Conservation (phyloP, 2,888 invertebrate species). For the Plusia festucae region DNA sequence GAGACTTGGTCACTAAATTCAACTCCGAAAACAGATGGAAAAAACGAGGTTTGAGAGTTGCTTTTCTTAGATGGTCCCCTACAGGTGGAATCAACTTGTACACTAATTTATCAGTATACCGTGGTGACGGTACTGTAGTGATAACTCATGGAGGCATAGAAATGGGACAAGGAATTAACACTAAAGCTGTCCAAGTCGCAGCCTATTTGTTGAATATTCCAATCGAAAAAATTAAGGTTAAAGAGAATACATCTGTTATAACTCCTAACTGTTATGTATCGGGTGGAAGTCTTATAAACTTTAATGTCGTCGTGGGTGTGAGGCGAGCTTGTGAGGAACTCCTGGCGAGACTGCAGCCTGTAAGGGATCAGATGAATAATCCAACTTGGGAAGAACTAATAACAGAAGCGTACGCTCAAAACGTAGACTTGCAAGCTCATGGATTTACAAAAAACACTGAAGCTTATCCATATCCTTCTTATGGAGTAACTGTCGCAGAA, state of each 20-base stretch:
- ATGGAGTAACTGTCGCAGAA: constrained; percentile 14
- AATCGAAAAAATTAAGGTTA: constrained; percentile 33
- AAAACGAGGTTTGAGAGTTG: constrained; percentile 86
- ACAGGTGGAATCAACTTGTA: constrained; percentile 84
- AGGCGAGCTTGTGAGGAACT: constrained; percentile 63
- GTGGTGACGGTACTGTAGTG: constrained; percentile 90
- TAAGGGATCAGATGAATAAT: constrained; percentile 81
- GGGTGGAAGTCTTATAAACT: constrained; percentile 67
- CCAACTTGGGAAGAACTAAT: constrained; percentile 89
- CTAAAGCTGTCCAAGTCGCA: constrained; percentile 91
- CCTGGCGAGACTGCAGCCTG: constrained; percentile 69
- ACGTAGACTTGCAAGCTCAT: constrained; percentile 90
- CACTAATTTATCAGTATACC: constrained; percentile 90
- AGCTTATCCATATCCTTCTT: constrained; percentile 19
- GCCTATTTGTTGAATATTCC: constrained; percentile 32
- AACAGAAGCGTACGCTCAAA: constrained; percentile 81
- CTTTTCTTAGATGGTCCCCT: constrained; percentile 87
- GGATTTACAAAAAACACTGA: constrained; percentile 89
- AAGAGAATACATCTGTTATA: constrained; percentile 35
- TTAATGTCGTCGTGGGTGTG: constrained; percentile 69
- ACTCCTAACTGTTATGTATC: constrained; percentile 29
- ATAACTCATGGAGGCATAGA: constrained; percentile 91
- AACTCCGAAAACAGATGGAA: constrained; percentile 92
- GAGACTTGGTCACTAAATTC: constrained; percentile 78
- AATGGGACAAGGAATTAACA: constrained; percentile 94